These are phyloP conservation scores for Panthera uncia DNA, from an alignment of 2,113 vertebrate species.

Conservation along the genomic window DNA sequence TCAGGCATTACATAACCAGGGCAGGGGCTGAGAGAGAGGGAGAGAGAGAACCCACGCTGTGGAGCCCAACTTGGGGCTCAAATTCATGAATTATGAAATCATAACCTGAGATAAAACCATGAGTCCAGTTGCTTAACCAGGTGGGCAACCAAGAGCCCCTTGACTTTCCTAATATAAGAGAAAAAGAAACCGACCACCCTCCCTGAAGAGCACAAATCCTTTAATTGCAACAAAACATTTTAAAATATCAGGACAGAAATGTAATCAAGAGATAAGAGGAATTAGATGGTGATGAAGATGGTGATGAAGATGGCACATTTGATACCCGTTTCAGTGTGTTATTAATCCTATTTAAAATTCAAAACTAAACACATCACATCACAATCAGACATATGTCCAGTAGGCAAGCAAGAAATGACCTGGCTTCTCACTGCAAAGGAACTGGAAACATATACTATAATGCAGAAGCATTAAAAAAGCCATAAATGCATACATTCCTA, in stretches of 20 bases:
- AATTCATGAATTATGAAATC: too few relatives aligned
- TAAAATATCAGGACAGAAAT: conserved; percentile 58
- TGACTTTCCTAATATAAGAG: not conserved
- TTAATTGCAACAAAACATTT: conserved; percentile 64
- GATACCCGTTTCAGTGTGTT: not conserved
- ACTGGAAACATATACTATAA: not conserved
- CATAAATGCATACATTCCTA: not conserved
- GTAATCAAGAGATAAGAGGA: conserved; percentile 63
- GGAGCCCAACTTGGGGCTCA: too few relatives aligned
- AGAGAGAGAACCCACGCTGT: too few relatives aligned
- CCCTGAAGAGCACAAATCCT: conserved; percentile 53
- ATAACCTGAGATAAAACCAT: too few relatives aligned
- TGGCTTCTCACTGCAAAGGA: not conserved
- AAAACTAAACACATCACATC: conserved; percentile 38
- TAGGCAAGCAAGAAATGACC: not conserved
- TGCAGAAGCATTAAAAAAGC: not conserved
- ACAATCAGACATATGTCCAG: not conserved
- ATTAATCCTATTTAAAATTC: conserved; percentile 33
- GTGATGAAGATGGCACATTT: not conserved
- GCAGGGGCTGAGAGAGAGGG: too few relatives aligned
- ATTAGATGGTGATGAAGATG: not conserved
- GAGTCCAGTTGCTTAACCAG: too few relatives aligned
- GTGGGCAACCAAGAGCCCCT: too few relatives aligned
- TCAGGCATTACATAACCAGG: too few relatives aligned
- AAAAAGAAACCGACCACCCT: conserved; percentile 31